A percentile compares a stretch with the other conserved stretches of the same genome.
These are phyloP conservation scores for Arothron firmamentum DNA, from an alignment of 2,113 vertebrate species.

Conservation along the genomic window DNA sequence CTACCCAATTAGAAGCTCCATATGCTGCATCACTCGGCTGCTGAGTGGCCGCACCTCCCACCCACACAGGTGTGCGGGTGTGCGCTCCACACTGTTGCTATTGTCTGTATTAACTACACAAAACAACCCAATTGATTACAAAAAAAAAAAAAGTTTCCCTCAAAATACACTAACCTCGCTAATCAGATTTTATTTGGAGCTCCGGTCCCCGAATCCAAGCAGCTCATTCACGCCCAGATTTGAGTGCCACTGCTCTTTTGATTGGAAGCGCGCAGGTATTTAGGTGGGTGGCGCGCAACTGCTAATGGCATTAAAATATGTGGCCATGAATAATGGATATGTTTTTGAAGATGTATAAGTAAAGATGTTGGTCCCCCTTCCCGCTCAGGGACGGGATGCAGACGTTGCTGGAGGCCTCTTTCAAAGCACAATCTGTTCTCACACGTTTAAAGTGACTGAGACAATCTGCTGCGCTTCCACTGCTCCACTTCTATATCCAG, in stretches of 20 bases:
- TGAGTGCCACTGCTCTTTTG: constrained; percentile 37
- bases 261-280: constrained; percentile 75
- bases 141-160: constrained; percentile 17
- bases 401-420: constrained; percentile 73
- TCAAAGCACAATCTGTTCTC: constrained; percentile 70
- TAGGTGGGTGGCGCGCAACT: constrained; percentile 75
- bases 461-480: constrained; percentile 66
- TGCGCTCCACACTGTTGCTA: neutral
- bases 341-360: constrained; percentile 85
- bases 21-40: constrained; percentile 72
- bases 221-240: constrained; percentile 24
- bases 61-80: constrained; percentile 56
- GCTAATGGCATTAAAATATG: constrained; percentile 80
- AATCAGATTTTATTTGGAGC: constrained; percentile 17
- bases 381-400: constrained; percentile 78
- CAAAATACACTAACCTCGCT: constrained; percentile 3
- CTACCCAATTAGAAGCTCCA: constrained; percentile 80
- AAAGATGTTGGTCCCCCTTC: constrained; percentile 79
- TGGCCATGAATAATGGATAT: constrained; percentile 86
- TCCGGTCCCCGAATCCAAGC: too few relatives aligned
- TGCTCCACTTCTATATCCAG: constrained; percentile 36
- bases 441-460: constrained; percentile 56
- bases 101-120: constrained; percentile 17
- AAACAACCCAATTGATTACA: constrained; percentile 12
- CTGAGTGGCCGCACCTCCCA: constrained; percentile 60